These are phyloP conservation scores for Hesperia comma DNA, from an alignment of 2,888 invertebrate genomes.

Conservation along the genomic window DNA sequence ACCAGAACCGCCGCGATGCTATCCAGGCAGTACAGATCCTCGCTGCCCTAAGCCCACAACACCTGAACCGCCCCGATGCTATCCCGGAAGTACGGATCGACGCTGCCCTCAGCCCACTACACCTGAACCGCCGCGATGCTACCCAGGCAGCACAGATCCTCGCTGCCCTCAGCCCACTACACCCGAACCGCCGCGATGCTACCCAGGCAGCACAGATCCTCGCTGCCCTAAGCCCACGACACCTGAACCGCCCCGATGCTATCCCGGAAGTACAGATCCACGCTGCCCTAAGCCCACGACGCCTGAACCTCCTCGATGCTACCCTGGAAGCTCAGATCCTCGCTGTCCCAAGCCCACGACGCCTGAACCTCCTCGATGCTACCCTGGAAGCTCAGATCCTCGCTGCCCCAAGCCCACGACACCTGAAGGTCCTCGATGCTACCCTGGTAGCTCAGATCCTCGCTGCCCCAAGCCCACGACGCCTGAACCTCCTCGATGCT, in stretches of 20 bases:
- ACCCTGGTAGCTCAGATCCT: too few relatives aligned
- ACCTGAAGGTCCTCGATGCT: conserved; percentile 35
- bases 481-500: too few relatives aligned
- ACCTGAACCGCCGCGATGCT: neutral
- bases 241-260: conserved; percentile 39
- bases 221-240: conserved; percentile 49
- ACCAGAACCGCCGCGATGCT: conserved; percentile 39
- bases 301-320: neutral
- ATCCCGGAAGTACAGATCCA: conserved; percentile 41
- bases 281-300: conserved; percentile 43
- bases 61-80: conserved; percentile 47
- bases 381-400: conserved; percentile 52
- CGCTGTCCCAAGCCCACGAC: conserved; percentile 47
- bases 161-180: conserved; percentile 49
- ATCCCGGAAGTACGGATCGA: conserved; percentile 60
- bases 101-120: conserved; percentile 50
- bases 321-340: conserved; percentile 52
- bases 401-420: conserved; percentile 52
- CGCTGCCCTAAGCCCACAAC: conserved; percentile 49
- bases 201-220: conserved; percentile 46
- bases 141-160: conserved; percentile 46
- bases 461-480: too few relatives aligned
- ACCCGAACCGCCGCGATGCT: too few relatives aligned
- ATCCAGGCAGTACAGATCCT: conserved; percentile 55
- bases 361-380: too few relatives aligned